Base-by-base conservation (phyloP, 1,140 invertebrate species). In the Lutraria rhynchaena region DNA sequence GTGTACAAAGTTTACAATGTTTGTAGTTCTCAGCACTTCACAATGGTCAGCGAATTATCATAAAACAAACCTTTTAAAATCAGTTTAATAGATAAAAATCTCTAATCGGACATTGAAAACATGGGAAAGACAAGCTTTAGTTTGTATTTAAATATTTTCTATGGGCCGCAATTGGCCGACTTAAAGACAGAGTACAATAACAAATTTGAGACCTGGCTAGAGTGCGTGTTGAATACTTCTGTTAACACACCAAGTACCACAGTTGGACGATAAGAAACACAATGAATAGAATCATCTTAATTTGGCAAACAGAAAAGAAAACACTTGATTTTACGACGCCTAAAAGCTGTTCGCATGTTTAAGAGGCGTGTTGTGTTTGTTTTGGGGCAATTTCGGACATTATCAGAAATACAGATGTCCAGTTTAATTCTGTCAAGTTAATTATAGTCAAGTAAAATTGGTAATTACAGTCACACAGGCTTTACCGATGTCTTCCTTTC, bases 81-180 rank as follows among this genome's bases (percentile, higher is more conserved):
- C 63, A 51, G 44, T 67, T 67, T 1, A 67, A 67, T 27, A 46
- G 63, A 67, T 67, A 67, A 46, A 2, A 44, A 67, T 67, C 63
- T 67, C 31, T 49, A 67, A 41, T 67, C 63, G 63, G 41, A 67
- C 63, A 67, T 67, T 67, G 49, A 67, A 67, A 46, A 67, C 63
- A 67, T 67, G 24, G 58, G 19, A 35, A 63, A 67, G 44, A 22
- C 37, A 41, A 41, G 37, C 5, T 41, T 41, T 22, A 67, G 44
- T 37, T 49, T 46, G 37, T 67, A 27, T 67, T 67, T 46, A 37
- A 67, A 67, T 67, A 49, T 67, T 67, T 67, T 46, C 37, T 27
- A 49, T 49, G 27, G 41, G 63, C 49, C 63, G 44, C 37, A 37
- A 49, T 49, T 49, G 41, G 63, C 49, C 63, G 44, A 41, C 41